Conservation (phyloP, 2,888 invertebrate species). For the Caenorhabditis uteleia region DNA sequence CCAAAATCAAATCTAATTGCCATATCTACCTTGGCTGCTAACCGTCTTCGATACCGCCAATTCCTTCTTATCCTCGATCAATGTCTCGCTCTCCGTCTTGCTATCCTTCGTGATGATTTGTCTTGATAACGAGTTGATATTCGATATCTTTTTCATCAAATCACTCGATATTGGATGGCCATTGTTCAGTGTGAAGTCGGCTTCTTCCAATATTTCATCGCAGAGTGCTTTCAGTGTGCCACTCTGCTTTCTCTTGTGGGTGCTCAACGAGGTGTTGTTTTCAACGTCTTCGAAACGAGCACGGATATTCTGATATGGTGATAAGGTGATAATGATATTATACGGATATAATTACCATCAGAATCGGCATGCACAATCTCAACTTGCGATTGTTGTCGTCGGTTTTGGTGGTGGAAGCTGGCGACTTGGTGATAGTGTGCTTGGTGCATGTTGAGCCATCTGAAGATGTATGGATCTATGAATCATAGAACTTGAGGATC, state of each 20-base stretch:
- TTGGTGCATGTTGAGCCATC: background rate
- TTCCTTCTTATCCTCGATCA: constrained; percentile 24
- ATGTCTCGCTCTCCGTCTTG: constrained; percentile 9
- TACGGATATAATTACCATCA: constrained; percentile 2
- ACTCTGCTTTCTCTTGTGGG: constrained; percentile 14
- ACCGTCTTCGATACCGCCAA: constrained; percentile 30
- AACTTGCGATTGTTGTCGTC: constrained; percentile 25
- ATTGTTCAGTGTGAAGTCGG: constrained; percentile 12
- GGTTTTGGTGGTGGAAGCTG: constrained; percentile 10
- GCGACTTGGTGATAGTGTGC: constrained; percentile 3
- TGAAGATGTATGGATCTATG: background rate
- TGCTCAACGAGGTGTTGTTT: constrained; percentile 11
- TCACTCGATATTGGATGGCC: constrained; percentile 19
- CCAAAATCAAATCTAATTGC: too few relatives aligned
- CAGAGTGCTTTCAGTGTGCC: constrained; percentile 21
- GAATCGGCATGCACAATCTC: constrained; percentile 21
- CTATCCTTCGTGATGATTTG: constrained; percentile 17
- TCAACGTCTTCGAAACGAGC: constrained; percentile 19
- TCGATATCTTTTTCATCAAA: constrained; percentile 28
- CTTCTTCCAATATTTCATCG: constrained; percentile 18
- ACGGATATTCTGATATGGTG: constrained; percentile 14
- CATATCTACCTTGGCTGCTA: too few relatives aligned
- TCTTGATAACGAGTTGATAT: constrained; percentile 29
- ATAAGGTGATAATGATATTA: background rate
- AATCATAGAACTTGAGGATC: too few relatives aligned